Conservation (phyloP, 2,888 invertebrate genomes). For the Nymphalis polychloros region DNA sequence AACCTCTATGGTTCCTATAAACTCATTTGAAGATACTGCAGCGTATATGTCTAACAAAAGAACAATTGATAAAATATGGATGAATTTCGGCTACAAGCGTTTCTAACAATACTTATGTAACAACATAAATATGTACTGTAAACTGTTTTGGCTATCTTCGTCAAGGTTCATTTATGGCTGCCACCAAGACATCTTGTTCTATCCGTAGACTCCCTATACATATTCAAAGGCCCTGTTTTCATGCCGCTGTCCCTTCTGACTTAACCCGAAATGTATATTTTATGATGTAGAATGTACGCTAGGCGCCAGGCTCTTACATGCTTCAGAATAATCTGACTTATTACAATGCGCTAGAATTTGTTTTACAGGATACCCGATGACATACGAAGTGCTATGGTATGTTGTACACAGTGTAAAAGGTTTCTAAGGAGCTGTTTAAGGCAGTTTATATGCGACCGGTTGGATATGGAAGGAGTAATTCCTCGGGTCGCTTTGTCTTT, state of each 20-base stretch:
- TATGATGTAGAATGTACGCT: conserved; percentile 69
- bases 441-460: conserved; percentile 61
- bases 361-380: background rate
- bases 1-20: too few species aligned
- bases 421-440: conserved; percentile 55
- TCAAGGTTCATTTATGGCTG: conserved; percentile 28
- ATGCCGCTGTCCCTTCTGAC: conserved; percentile 45
- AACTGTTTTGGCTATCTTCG: conserved; percentile 21
- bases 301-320: conserved; percentile 49
- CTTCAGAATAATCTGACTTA: background rate
- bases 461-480: conserved; percentile 45
- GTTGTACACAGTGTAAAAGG: conserved; percentile 50
- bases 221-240: conserved; percentile 59
- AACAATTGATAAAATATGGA: too few species aligned
- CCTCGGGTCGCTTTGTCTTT: conserved; percentile 45
- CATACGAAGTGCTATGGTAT: background rate
- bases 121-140: conserved; percentile 11
- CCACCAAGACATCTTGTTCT: conserved; percentile 33
- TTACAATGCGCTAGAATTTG: conserved; percentile 39
- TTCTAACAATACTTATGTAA: background rate
- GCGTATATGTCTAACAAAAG: too few species aligned
- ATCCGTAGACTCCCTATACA: conserved; percentile 47
- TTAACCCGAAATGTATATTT: conserved; percentile 75
- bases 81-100: background rate
- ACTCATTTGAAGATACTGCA: too few species aligned